Base-by-base conservation (phyloP, 1,140 invertebrate species). In the Physella acuta region DNA sequence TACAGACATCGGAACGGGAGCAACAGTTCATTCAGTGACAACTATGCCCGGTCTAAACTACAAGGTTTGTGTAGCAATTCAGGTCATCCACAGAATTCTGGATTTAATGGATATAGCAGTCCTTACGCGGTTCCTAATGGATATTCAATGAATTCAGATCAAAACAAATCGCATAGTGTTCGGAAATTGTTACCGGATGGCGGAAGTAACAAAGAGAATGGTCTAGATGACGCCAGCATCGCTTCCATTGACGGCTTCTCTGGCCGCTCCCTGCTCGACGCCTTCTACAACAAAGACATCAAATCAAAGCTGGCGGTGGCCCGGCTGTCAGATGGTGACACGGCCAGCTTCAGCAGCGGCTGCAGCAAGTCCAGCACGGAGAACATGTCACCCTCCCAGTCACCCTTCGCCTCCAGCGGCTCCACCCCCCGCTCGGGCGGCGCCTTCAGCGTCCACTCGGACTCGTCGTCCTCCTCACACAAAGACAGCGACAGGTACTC, bases 291-390 rank as follows among this genome's bases (percentile, higher is more conserved):
- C 26, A 68, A 68, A 34, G 66, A 68, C 33, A 59, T 60, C 36
- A 68, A 68, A 37, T 58, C 55, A 0, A 68, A 60, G 34, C 20
- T 58, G n/a, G 36, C 55, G 16, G 56, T 68, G 11, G 39, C 66
- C 2, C 53, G 66, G 14, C 56, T 68, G 31, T 68, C 66, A 30
- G 66, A 68, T 31, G 66, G 56, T 20, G 56, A 60, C 37, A 68
- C 66, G 28, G 66, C 64, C 5, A 66, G 66, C 14, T 68, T 31
- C 39, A 68, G 66, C n/a, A 68, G 66, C 26, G 66, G 55, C 8
- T 68, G 30, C 28, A 68, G 66, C 28, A 68, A 68, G 33, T 68
- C 66, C 16, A 68, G 66, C 66, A 60, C 55, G 14, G 66, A 68
- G 44, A 49, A 49, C 30, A 58, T 60, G 55, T 60, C 56, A 2